phyloP scores from a whole-genome alignment of 2,888 invertebrate species.

The Ennomos erosarius region DNA sequence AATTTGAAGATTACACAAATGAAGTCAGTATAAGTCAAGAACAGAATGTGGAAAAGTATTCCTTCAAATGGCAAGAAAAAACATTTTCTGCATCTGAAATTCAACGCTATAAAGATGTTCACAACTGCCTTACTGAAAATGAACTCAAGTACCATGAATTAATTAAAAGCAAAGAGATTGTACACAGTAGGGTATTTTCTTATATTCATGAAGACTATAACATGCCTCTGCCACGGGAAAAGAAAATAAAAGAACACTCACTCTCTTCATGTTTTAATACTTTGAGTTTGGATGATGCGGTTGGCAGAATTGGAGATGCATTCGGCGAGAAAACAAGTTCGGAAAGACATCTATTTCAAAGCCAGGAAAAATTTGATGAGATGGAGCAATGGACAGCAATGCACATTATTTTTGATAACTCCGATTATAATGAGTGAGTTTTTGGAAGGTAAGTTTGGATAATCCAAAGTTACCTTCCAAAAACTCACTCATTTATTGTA shows the following conservation, averaged over 20 bases:
- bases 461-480: no score
- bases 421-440: conserved; percentile 70
- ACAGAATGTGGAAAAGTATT: conserved; percentile 58
- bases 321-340: conserved; percentile 50
- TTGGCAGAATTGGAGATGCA: conserved; percentile 48
- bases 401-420: conserved; percentile 73
- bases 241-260: conserved; percentile 37
- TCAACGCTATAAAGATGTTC: conserved; percentile 84
- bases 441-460: neutral
- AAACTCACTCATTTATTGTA: neutral
- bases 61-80: conserved; percentile 91
- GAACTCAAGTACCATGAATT: conserved; percentile 73
- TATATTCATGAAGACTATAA: conserved; percentile 86
- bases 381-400: conserved; percentile 68
- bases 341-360: conserved; percentile 60
- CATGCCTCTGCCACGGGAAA: conserved; percentile 61
- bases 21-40: conserved; percentile 47
- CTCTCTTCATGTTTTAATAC: conserved; percentile 54
- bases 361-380: conserved; percentile 58
- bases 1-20: conserved; percentile 66
- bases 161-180: conserved; percentile 60
- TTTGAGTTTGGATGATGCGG: conserved; percentile 52
- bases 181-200: conserved; percentile 77
- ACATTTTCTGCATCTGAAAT: conserved; percentile 86
- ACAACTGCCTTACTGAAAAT: conserved; percentile 86